A percentile compares a stretch with the other conserved stretches of the same genome.
These are phyloP conservation scores for Elegia similella DNA, from an alignment of 2,888 invertebrate genomes.

Conservation along the genomic window DNA sequence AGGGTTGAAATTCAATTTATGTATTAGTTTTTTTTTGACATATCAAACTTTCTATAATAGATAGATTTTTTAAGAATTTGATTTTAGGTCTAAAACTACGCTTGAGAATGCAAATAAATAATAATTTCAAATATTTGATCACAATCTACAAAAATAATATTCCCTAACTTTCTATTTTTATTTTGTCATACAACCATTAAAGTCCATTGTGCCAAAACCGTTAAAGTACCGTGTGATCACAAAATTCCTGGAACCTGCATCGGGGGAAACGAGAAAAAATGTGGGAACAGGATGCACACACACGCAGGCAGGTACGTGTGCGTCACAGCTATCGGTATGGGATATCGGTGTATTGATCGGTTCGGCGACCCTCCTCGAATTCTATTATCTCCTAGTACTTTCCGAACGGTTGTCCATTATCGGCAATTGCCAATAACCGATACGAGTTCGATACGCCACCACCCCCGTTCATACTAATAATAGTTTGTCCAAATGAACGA, in stretches of 20 bases:
- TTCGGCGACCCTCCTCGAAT: conserved; percentile 55
- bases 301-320: conserved; percentile 8
- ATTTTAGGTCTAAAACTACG: too few species aligned
- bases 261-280: conserved; percentile 11
- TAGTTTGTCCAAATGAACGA: neutral
- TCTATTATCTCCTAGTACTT: conserved; percentile 64
- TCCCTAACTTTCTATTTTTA: neutral
- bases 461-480: neutral
- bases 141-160: too few species aligned
- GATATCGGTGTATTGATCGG: conserved; percentile 61
- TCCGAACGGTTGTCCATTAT: conserved; percentile 76
- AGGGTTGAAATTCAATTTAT: too few species aligned
- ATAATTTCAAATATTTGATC: too few species aligned
- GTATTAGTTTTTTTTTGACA: too few species aligned
- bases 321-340: conserved; percentile 30
- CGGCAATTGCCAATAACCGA: conserved; percentile 70
- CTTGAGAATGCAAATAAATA: too few species aligned
- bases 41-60: too few species aligned
- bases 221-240: neutral
- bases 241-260: conserved; percentile 4
- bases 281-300: conserved; percentile 16
- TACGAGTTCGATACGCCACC: conserved; percentile 27
- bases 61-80: too few species aligned
- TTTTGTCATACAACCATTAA: neutral
- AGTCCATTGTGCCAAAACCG: neutral